Evolutionary conservation across 2,888 invertebrate species (phyloP).

Genomic region (Zootermopsis nevadensis): DNA sequence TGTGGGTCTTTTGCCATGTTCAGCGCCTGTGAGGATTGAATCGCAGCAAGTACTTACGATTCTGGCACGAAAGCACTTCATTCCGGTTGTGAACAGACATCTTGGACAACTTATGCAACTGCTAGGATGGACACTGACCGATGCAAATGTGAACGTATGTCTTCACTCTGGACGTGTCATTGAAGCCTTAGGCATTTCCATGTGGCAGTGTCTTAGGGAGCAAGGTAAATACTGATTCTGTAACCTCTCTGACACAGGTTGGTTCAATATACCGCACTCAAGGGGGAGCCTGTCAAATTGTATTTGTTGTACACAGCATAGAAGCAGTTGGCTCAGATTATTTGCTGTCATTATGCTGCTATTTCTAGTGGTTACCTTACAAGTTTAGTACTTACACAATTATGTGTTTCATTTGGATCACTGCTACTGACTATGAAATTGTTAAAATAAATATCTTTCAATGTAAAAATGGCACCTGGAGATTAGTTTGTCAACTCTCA

Average conservation of each 20-base stretch:
- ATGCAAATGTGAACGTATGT: conserved; percentile 74
- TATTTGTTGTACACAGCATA: no score
- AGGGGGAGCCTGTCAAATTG: no score
- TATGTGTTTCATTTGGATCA: no score
- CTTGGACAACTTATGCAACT: conserved; percentile 71
- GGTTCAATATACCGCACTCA: no score
- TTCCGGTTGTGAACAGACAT: conserved; percentile 68
- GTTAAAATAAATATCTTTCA: no score
- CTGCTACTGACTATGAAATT: no score
- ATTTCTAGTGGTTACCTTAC: no score
- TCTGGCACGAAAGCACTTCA: conserved; percentile 61
- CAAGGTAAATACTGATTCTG: not conserved
- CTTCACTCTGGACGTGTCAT: conserved; percentile 78
- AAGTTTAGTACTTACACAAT: no score
- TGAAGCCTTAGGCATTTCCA: conserved; percentile 62
- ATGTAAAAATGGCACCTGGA: no score
- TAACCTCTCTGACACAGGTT: not conserved
- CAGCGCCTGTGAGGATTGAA: conserved; percentile 45
- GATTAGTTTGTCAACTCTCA: no score
- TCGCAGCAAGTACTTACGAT: conserved; percentile 58
- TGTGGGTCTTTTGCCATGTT: not conserved
- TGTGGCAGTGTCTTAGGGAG: conserved; percentile 10
- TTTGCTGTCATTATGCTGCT: no score
- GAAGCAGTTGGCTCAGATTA: no score
- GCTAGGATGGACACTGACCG: conserved; percentile 69